Evolutionary conservation across 2,797 vertebrate species (phyloP).

Genomic region (Girardinus metallicus): DNA sequence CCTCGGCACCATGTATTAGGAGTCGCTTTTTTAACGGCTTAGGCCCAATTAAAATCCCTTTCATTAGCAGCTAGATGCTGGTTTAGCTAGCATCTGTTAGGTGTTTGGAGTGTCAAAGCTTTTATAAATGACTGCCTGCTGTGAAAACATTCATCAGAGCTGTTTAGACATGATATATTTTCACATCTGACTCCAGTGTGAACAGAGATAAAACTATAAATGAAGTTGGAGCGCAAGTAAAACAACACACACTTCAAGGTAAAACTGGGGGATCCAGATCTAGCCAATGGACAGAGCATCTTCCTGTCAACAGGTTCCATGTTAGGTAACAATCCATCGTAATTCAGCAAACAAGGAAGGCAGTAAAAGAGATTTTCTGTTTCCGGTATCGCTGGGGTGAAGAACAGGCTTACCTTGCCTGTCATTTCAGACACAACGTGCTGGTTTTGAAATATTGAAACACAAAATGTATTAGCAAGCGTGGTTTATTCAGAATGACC

Average conservation of each 20-base stretch:
- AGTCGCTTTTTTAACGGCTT: not conserved
- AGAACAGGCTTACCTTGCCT: not conserved
- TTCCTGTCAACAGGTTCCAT: not conserved
- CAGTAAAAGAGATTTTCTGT: not conserved
- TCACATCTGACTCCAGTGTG: not conserved
- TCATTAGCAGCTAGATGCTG: not conserved
- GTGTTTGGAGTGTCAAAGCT: not conserved
- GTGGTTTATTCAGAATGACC: not conserved
- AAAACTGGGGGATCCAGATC: not conserved
- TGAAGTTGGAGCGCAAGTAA: not conserved
- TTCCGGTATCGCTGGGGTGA: not conserved
- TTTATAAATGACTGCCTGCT: not conserved
- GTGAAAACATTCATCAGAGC: not conserved
- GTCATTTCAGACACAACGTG: not conserved
- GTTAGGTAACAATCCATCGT: not conserved
- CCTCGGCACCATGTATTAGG: not conserved
- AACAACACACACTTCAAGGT: not conserved
- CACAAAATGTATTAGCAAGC: not conserved
- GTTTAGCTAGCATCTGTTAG: not conserved
- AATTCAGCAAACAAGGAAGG: not conserved
- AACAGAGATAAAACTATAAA: not conserved
- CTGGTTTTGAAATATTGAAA: not conserved
- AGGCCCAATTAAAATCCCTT: not conserved
- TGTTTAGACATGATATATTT: conserved; percentile 1
- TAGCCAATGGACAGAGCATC: not conserved